These are phyloP conservation scores for Eclectus roratus DNA, from an alignment of 2,113 vertebrate genomes.

Conservation along the genomic window DNA sequence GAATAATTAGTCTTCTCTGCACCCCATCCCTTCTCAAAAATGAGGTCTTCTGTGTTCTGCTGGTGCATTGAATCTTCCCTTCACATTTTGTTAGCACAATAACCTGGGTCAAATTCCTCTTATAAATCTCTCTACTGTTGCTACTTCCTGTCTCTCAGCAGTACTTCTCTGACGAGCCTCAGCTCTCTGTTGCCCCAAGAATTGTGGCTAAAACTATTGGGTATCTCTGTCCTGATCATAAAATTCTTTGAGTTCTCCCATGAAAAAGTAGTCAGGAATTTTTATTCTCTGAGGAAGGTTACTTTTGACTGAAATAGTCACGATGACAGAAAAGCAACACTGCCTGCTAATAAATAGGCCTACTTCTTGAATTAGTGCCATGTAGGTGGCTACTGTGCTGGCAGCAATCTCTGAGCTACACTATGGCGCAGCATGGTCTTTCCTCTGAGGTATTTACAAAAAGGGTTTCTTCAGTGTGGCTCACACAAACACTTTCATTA, in stretches of 20 bases:
- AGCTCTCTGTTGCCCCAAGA: not conserved
- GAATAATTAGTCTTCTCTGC: not conserved
- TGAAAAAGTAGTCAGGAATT: not conserved
- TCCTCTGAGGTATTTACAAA: not conserved
- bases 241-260: not conserved
- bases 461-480: not conserved
- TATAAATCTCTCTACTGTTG: not conserved
- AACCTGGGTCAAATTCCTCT: not conserved
- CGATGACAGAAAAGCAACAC: not conserved
- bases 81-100: not conserved
- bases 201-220: not conserved
- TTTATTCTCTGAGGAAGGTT: not conserved
- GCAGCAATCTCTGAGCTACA: not conserved
- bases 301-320: not conserved
- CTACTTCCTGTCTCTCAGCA: not conserved
- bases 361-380: not conserved
- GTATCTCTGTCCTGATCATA: not conserved
- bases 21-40: not conserved
- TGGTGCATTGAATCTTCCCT: not conserved
- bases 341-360: not conserved
- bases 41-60: not conserved
- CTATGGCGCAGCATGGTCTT: not conserved
- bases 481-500: not conserved
- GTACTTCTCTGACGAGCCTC: not conserved
- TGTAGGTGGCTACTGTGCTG: not conserved